Conservation (phyloP, 2,888 invertebrate genomes). For the Osedax fenrisi region DNA sequence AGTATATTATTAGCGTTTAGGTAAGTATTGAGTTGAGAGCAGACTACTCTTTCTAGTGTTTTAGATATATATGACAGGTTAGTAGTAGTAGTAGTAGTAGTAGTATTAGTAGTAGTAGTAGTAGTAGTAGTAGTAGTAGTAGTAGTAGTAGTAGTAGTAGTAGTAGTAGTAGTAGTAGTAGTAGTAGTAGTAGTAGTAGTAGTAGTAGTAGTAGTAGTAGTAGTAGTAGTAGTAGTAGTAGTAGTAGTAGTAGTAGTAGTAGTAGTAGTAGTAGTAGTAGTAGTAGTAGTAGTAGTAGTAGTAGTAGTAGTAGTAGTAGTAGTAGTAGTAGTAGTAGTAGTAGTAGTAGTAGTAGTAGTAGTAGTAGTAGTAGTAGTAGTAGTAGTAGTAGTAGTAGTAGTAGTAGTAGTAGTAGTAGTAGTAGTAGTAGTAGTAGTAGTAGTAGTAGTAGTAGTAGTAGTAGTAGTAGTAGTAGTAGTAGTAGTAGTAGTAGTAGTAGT, state of each 20-base stretch:
- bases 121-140: conserved; percentile 2
- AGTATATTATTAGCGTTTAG: too few relatives aligned
- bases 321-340: background rate
- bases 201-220: background rate
- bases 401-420: background rate
- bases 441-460: background rate
- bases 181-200: background rate
- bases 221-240: background rate
- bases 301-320: background rate
- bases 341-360: background rate
- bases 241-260: background rate
- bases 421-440: background rate
- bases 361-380: background rate
- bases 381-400: background rate
- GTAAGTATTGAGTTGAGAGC: too few relatives aligned
- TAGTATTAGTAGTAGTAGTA: background rate
- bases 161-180: background rate
- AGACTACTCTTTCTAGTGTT: too few relatives aligned
- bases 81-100: background rate
- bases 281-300: background rate
- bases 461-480: background rate
- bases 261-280: background rate
- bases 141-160: background rate
- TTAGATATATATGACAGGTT: background rate
- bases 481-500: background rate